Evolutionary conservation across 1,140 invertebrate species (phyloP).

Genomic region (Bombus affinis): DNA sequence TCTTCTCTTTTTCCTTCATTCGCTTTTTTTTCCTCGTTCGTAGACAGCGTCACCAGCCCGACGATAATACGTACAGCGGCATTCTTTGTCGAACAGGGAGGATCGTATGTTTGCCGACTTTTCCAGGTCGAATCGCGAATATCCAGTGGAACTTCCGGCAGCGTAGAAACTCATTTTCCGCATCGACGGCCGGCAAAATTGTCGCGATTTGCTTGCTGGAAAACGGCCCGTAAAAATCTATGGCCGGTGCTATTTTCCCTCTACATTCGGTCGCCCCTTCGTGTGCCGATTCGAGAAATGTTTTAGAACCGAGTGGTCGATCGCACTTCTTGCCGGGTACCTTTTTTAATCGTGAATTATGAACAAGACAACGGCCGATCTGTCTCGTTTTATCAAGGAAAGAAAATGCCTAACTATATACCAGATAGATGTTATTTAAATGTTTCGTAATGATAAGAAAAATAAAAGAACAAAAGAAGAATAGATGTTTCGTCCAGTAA

Average conservation of each 20-base stretch:
- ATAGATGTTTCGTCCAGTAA: no score
- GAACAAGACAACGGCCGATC: not conserved
- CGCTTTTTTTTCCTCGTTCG: not conserved
- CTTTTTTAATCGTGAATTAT: not conserved
- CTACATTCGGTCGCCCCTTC: not conserved
- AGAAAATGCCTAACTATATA: not conserved
- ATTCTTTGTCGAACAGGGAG: not conserved
- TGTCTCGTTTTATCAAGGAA: not conserved
- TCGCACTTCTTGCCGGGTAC: not conserved
- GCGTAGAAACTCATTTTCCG: constrained; percentile 77
- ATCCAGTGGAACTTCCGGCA: constrained; percentile 50
- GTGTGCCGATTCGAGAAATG: constrained; percentile 21
- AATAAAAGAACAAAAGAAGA: no score
- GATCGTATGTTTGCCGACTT: constrained; percentile 31
- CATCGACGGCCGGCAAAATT: constrained; percentile 74
- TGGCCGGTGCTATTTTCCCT: not conserved
- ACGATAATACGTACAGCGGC: not conserved
- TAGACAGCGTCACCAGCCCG: not conserved
- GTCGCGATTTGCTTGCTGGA: constrained; percentile 63
- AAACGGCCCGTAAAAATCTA: constrained; percentile 50
- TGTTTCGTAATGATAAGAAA: no score
- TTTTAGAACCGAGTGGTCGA: not conserved
- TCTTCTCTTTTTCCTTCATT: not conserved
- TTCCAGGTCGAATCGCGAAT: constrained; percentile 46
- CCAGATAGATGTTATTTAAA: not conserved